Conservation (phyloP, 2,888 invertebrate genomes). For the Idaea biselata region DNA sequence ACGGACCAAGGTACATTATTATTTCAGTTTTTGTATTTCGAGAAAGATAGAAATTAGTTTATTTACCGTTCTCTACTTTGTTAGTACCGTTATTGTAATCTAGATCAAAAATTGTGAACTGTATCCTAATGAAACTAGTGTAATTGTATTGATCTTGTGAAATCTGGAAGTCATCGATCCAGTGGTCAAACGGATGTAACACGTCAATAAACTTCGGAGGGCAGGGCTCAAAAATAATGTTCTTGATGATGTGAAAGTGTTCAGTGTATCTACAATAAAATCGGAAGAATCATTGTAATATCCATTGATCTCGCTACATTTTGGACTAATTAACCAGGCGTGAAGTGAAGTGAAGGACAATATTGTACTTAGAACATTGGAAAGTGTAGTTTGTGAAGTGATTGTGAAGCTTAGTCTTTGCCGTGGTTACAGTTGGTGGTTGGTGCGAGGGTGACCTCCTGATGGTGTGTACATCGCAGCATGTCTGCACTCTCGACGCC, state of each 20-base stretch:
- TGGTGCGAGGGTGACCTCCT: slow-evolving; percentile 75
- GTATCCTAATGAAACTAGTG: slow-evolving; percentile 21
- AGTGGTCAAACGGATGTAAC: slow-evolving; percentile 75
- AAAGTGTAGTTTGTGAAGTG: slow-evolving; percentile 36
- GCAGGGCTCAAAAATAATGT: slow-evolving; percentile 66
- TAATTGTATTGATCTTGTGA: slow-evolving; percentile 19
- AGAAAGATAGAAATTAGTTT: slow-evolving; percentile 62
- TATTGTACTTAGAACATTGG: slow-evolving; percentile 29
- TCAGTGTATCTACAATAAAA: slow-evolving; percentile 21
- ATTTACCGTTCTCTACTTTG: slow-evolving; percentile 68
- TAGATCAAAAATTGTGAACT: slow-evolving; percentile 37
- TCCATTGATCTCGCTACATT: neutral
- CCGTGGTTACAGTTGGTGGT: slow-evolving; percentile 76
- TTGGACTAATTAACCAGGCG: neutral
- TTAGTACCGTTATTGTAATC: slow-evolving; percentile 63
- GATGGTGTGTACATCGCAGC: slow-evolving; percentile 97
- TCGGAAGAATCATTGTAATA: neutral
- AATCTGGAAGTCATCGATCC: slow-evolving; percentile 67
- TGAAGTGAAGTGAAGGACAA: slow-evolving; percentile 42
- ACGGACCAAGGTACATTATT: slow-evolving; percentile 88
- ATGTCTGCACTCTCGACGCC: slow-evolving; percentile 97
- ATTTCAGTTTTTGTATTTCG: slow-evolving; percentile 68
- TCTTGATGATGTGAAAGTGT: slow-evolving; percentile 68
- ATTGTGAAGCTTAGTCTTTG: slow-evolving; percentile 39
- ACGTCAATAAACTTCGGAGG: slow-evolving; percentile 77